Evolutionary conservation across 2,888 invertebrate genomes (phyloP), one percentile per base, ranked within the genome.

Genomic region (Spodoptera littoralis): DNA sequence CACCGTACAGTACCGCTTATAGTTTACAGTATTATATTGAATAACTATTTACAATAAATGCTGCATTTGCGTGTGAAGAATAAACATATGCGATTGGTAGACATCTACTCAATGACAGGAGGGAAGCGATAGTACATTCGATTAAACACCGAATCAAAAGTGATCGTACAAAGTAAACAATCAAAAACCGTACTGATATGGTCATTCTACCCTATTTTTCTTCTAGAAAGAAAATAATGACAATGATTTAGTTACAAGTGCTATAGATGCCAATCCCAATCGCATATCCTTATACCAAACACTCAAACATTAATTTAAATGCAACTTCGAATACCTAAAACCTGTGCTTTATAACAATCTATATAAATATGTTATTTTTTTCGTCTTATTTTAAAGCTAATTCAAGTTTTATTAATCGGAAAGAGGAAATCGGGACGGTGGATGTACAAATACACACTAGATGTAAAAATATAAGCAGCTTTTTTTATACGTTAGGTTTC

Each of bases 281-380:
- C 60, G 42, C 30, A 27, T 65, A 59, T 71, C 12, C 51, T 56
- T 50, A 71, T 59, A 71, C 49, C 27, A 42, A 51, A 79, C 56
- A 65, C 22, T 55, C 65, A 62, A 79, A 72, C 72, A 70, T 62
- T 48, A 64, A 70, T 73, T 79, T 70, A 93, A 91, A 94, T 93
- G 93, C 93, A 93, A 92, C 90, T 90, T 88, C 88, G 87, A 82
- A 89, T 91, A 92, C 91, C 93, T 94, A 93, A 88, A 92, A 92
- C 94, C 93, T 93, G 94, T 94, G 94, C 94, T 92, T 92, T 84
- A 88, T 93, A 94, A 94, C 94, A 93, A 92, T 93, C 92, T 94
- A 94, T 93, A 91, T 93, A 93, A 92, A 92, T 92, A 93, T 90
- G 89, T 90, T 89, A 89, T 85, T 87, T 87, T 30, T 84, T 88